Evolutionary conservation across 2,797 vertebrate genomes (phyloP), one percentile per base, ranked within the genome.

Genomic region (Pantherophis alleghaniensis): DNA sequence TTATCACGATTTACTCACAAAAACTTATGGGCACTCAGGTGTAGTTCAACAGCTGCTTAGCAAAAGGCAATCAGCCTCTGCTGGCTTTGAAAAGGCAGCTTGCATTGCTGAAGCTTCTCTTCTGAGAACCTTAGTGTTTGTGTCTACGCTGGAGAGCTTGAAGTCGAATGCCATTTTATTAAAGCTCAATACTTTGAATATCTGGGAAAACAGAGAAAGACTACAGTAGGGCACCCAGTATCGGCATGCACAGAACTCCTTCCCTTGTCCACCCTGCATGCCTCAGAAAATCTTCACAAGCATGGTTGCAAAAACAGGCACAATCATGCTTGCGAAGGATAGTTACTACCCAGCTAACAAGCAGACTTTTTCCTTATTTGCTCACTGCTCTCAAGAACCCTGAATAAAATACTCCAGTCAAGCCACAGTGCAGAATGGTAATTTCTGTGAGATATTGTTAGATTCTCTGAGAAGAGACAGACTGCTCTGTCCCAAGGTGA

Each of bases 401-500:
- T 11, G 69, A 91, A 53, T 24, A 32, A 60, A 86, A 51, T 86
- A 87, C 47, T 86, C 69, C 57, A 57, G 63, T 55, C 16, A 12
- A 89, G 93, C 20, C 26, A 74, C 18, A 32, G 59, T 55, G 18
- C 63, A 61, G 32, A 32, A 87, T 93, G 90, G 56, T 69, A 86
- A 74, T 87, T 90, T 93, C 60, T 32, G 16, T 24, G 55, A 87
- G 89, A 66, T 1, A 32, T 37, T 37, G 60, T 63, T 79, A 66
- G 89, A 88, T n/a, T 47, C 55, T 28, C 26, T 60, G 61, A 51
- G 60, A 66, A 63, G 42, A 91, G 87, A 93, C 24, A 28, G 89
- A 69, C 28, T 16, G 47, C 69, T 89, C 57, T 37, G 87, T 91
- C 69, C 90, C 93, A 89, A 93, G 90, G 93, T 93, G 93, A 93